Base-by-base conservation (phyloP, 2,888 invertebrate genomes). In the Drosophila prostipennis region DNA sequence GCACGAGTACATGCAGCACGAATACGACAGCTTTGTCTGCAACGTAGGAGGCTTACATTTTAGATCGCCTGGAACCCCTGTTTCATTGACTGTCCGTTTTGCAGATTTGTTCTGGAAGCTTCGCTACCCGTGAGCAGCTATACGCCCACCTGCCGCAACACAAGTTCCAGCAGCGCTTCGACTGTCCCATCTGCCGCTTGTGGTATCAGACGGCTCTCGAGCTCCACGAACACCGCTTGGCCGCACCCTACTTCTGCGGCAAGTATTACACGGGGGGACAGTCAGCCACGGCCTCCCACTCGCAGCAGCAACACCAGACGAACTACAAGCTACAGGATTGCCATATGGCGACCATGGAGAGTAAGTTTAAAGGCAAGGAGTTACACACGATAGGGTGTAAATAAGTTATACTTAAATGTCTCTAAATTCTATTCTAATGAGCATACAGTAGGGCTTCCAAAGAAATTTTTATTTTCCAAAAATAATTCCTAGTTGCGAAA, bases 1-100 rank as follows among this genome's bases (percentile, higher is more conserved):
- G 45, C 90, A 90, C 70, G 90, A 90, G 72, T 91, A 87, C 48
- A 89, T 87, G 76, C 88, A 90, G 34, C 90, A 90, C 55, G 91
- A 90, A 55, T 89, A 90, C 63, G 82, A 84, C 3, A 84, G 74
- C 56, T 91, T 82, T 77, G 85, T 89, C 34, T 90, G 91, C 79
- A 91, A 91, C 76, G 90, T 90, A 88, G 80, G 90, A 70, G 4
- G 23, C 6, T 2, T 8, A 26, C 1, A 7, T 6, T n/a, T 0
- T 6, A 14, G n/a, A 10, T 4, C 1, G 0, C 6, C 3, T 8
- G 6, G 1, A 4, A 14, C 3, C 19, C 3, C 2, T 39, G 2
- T 40, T 16, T 68, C 19, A 65, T 64, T 55, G 3, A 1, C 2
- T 6, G 6, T 29, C 2, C 5, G 6, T 40, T 40, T 48, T 71